Base-by-base conservation (phyloP, 2,888 invertebrate genomes). In the Exephanes ischioxanthus region DNA sequence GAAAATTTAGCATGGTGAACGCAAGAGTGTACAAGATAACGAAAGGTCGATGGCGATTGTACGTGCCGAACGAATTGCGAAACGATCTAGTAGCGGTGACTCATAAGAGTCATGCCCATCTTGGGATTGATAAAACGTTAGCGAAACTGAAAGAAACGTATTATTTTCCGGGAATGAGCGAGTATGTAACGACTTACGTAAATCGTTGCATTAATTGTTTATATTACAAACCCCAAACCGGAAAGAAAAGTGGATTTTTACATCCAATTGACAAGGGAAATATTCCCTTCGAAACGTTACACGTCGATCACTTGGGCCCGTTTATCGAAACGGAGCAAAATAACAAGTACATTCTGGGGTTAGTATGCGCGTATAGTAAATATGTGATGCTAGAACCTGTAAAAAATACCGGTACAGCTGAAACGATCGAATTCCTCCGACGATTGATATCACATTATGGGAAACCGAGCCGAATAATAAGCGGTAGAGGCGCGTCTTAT, bases 401-500 rank as follows among this genome's bases (percentile, higher is more conserved):
- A 30, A 14, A 63, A 41, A 73, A 78, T 63, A 76, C 76, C 11
- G 66, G 55, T 41, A 68, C 78, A 5, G 78, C 75, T 11, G 37
- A 30, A 14, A 80, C 76, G 4, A 26, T 87, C 11, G 19, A 51
- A 0, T 63, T 72, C 30, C n/a, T 87, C 9, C 58, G 41, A 26
- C 86, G 88, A 22, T 78, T 88, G 71, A 80, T 88, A 11, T 19
- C 84, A 9, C 88, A 88, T 82, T 91, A 89, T 80, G 91, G 91
- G 0, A 87, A 87, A 19, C 90, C 91, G 6, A 75, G 61, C n/a
- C 72, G 88, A 16, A 86, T 92, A 0, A 85, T 91, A 14, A 87
- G 87, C 5, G 90, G 91, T 72, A 72, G 89, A 79, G 91, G 90
- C 22, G 88, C 90, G 2, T 89, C 90, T 3, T 91, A 88, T 70